Base-by-base conservation (phyloP, 2,888 invertebrate species). In the Aquatica leii region DNA sequence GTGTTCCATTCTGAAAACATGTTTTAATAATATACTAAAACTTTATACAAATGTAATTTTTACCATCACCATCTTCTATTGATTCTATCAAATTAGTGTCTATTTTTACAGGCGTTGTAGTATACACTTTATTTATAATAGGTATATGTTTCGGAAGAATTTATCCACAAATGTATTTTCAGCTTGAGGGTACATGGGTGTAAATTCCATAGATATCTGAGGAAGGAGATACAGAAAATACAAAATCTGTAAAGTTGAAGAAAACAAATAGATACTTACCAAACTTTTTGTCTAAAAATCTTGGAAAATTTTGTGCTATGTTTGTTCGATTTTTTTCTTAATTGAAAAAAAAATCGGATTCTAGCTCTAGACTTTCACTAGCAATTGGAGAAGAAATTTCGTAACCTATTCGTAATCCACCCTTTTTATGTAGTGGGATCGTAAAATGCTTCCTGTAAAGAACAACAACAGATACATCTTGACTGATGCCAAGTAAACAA, bases 391-490 rank as follows among this genome's bases (percentile, higher is more conserved):
- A 37, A 37, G 14, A 37, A 11, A 11, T 11, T 37, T 37, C 37
- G 11, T 11, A 37, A 12, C 4, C 24, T 6, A 11, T 11, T 24
- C 3, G 17, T 48, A 3, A 48, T 18, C 2, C 9, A 15, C 2
- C 17, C 21, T 17, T 21, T 48, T 48, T 15, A 20, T 21, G 48
- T 6, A 5, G 9, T 24, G 1, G 48, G 17, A 24, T 48, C 48
- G 20, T 20, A 48, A 14, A 48, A 48, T 1, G 48, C 46, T 21
- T 48, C 48, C 48, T 48, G 17, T 4, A 14, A 46, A 14, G 2
- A 8, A 18, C 4, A 43, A 4, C 78, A 12, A 57, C 61, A 4
- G 40, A 34, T 14, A n/a, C n/a, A 75, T 56, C 3, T 69, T 64
- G 34, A 68, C 59, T 9, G 71, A 62, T 24, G 65, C 66, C 20